Evolutionary conservation across 2,797 vertebrate species (phyloP).

Genomic region (Chrosomus eos): DNA sequence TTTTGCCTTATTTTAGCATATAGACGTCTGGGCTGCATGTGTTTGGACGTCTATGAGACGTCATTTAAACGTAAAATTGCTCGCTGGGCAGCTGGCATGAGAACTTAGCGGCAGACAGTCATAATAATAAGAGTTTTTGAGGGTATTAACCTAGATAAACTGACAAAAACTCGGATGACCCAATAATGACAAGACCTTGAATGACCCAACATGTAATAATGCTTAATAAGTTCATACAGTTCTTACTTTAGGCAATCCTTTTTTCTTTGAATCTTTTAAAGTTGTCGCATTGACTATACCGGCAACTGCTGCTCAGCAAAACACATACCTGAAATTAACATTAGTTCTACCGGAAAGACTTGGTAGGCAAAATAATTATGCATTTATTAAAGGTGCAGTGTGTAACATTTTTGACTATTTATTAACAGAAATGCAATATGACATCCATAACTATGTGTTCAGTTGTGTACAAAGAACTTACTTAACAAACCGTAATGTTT

Average conservation of each 20-base stretch:
- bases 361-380: no score
- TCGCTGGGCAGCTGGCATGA: constrained; percentile 6
- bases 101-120: not conserved
- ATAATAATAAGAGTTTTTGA: constrained; percentile 35
- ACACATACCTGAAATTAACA: not conserved
- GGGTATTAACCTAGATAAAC: constrained; percentile 21
- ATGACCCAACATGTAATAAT: not conserved
- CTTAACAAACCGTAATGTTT: no score
- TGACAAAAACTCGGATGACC: not conserved
- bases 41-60: no score
- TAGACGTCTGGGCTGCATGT: no score
- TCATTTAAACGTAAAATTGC: no score
- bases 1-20: no score
- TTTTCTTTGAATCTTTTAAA: not conserved
- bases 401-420: no score
- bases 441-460: no score
- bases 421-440: no score
- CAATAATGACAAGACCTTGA: not conserved
- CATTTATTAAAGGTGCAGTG: no score
- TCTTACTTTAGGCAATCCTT: not conserved
- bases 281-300: not conserved
- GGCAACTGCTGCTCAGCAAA: not conserved
- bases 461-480: no score
- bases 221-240: not conserved
- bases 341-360: not conserved